Percentiles rank a stretch among this genome's conserved stretches.
Conservation (phyloP, 2,888 invertebrate species). For the Drosophila anomalipes region DNA sequence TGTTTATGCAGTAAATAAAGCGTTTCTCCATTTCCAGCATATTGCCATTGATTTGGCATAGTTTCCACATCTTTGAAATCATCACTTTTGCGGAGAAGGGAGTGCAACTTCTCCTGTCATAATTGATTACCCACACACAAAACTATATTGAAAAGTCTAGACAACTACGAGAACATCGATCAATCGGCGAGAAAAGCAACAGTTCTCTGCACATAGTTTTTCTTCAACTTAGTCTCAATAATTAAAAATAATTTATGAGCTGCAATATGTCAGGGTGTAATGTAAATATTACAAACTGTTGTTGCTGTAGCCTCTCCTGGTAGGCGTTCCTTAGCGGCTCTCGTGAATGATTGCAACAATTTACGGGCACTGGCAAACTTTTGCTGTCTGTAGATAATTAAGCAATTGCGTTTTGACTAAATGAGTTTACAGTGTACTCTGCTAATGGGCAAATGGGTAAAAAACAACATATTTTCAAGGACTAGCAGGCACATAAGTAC, state of each 20-base stretch:
- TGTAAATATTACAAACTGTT: conserved; percentile 61
- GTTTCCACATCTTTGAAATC: conserved; percentile 43
- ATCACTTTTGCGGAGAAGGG: not conserved
- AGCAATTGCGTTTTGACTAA: conserved; percentile 78
- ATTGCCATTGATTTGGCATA: conserved; percentile 70
- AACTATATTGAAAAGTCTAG: conserved; percentile 39
- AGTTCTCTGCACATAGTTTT: conserved; percentile 45
- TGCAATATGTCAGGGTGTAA: conserved; percentile 70
- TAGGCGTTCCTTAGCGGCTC: conserved; percentile 23
- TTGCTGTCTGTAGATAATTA: conserved; percentile 72
- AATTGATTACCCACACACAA: conserved; percentile 51
- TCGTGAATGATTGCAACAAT: conserved; percentile 75
- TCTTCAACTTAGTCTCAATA: conserved; percentile 51
- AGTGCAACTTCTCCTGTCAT: conserved; percentile 14
- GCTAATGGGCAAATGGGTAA: not conserved
- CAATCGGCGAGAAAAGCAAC: conserved; percentile 32
- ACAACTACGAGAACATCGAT: conserved; percentile 50
- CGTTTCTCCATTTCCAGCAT: conserved; percentile 44
- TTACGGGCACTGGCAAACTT: conserved; percentile 52
- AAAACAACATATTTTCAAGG: conserved; percentile 13
- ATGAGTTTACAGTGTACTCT: conserved; percentile 67
- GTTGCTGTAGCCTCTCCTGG: conserved; percentile 3
- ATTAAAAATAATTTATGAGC: conserved; percentile 78
- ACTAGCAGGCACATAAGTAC: conserved; percentile 17
- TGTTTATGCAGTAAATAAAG: conserved; percentile 66